A percentile compares a stretch with the other conserved stretches of the same genome.
phyloP scores from a whole-genome alignment of 2,113 vertebrate species.

The Epinephelus cyanopodus region DNA sequence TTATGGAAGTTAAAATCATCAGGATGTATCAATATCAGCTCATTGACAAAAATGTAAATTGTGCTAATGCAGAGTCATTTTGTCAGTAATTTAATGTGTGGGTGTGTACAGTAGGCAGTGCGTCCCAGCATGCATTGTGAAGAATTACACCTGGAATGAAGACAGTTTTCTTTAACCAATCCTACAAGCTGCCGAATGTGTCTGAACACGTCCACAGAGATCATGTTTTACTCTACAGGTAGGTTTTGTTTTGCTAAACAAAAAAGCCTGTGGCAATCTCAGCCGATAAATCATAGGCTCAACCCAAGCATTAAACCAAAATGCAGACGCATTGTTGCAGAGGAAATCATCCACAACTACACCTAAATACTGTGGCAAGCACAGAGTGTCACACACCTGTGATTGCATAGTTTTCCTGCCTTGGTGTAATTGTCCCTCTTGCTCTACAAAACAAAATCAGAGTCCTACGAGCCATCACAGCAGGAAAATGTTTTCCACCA shows the following conservation, averaged over 20 bases:
- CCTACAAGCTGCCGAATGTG: conserved; percentile 48
- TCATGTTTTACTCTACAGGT: conserved; percentile 33
- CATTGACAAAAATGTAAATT: neutral
- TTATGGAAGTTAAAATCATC: neutral
- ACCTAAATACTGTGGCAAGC: neutral
- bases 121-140: neutral
- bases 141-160: conserved; percentile 43
- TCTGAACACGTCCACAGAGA: conserved; percentile 59
- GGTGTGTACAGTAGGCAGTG: conserved; percentile 4
- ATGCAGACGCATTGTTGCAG: conserved; percentile 27
- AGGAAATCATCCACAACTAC: conserved; percentile 26
- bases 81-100: conserved; percentile 23
- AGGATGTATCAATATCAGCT: neutral
- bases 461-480: neutral
- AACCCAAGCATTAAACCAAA: conserved; percentile 35
- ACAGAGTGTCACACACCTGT: conserved; percentile 29
- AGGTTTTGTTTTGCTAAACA: conserved; percentile 51
- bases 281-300: conserved; percentile 57
- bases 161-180: conserved; percentile 42
- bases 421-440: neutral
- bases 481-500: conserved; percentile 27
- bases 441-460: conserved; percentile 8
- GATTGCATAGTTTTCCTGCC: conserved; percentile 23
- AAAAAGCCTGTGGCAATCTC: conserved; percentile 57
- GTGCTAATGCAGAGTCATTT: neutral